phyloP scores from a whole-genome alignment of 1,140 invertebrate species.

The Aethina tumida region DNA sequence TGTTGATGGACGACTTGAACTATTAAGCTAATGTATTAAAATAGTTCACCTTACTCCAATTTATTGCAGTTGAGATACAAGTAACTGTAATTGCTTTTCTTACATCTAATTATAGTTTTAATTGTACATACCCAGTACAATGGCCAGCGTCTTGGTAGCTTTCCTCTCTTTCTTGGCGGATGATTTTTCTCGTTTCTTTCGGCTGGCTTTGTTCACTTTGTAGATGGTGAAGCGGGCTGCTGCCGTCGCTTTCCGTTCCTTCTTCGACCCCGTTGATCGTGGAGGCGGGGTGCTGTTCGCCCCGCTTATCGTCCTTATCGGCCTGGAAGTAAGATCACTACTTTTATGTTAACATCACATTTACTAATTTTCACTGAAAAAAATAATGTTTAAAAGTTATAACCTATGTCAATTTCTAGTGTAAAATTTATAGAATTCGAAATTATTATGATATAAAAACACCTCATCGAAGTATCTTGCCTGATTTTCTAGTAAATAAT shows the following conservation, averaged over 20 bases:
- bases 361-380: no score
- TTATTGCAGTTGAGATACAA: no score
- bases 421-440: no score
- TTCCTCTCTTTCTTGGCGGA: conserved; percentile 93
- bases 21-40: not conserved
- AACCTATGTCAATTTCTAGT: no score
- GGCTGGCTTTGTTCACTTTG: conserved; percentile 87
- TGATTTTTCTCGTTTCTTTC: conserved; percentile 89
- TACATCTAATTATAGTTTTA: conserved; percentile 1
- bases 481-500: no score
- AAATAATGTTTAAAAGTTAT: no score
- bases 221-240: conserved; percentile 82
- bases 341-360: no score
- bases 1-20: no score
- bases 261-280: conserved; percentile 47
- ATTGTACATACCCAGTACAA: conserved; percentile 82
- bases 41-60: no score
- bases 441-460: no score
- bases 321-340: conserved; percentile 36
- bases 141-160: conserved; percentile 98
- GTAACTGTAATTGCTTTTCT: no score
- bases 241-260: conserved; percentile 55
- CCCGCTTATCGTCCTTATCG: conserved; percentile 40
- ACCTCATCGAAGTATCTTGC: no score
- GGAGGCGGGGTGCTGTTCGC: conserved; percentile 16